These are phyloP conservation scores for Operophtera brumata DNA, from an alignment of 2,888 invertebrate genomes.

Conservation along the genomic window DNA sequence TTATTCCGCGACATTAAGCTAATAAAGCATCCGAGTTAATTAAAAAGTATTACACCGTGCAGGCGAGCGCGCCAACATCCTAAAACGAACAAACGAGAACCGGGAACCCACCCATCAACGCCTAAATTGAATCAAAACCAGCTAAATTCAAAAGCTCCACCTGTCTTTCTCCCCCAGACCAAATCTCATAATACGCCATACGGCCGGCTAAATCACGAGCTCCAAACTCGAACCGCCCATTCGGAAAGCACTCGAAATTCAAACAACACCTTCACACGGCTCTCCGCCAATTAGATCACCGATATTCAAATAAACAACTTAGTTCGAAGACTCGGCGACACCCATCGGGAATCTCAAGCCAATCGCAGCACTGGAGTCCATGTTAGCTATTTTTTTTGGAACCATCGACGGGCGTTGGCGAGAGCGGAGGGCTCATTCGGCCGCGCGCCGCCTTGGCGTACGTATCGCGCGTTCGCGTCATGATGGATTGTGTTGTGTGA, in stretches of 20 bases:
- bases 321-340: conserved; percentile 49
- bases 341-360: conserved; percentile 54
- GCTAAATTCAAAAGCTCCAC: conserved; percentile 60
- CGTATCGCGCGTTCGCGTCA: conserved; percentile 73
- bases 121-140: conserved; percentile 73
- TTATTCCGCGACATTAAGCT: conserved; percentile 70
- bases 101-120: conserved; percentile 58
- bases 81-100: conserved; percentile 59
- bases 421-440: conserved; percentile 66
- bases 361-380: conserved; percentile 64
- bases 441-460: conserved; percentile 77
- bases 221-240: conserved; percentile 66
- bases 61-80: conserved; percentile 49
- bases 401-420: conserved; percentile 52
- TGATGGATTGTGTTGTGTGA: conserved; percentile 78
- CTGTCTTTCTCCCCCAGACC: conserved; percentile 44
- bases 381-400: conserved; percentile 65
- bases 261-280: conserved; percentile 62
- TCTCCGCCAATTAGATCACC: conserved; percentile 54
- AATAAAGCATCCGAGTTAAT: conserved; percentile 81
- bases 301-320: conserved; percentile 60
- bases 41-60: conserved; percentile 66
- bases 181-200: conserved; percentile 60
- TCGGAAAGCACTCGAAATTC: conserved; percentile 68
- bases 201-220: conserved; percentile 70